Evolutionary conservation across 2,797 vertebrate genomes (phyloP).

Genomic region (Dermochelys coriacea): DNA sequence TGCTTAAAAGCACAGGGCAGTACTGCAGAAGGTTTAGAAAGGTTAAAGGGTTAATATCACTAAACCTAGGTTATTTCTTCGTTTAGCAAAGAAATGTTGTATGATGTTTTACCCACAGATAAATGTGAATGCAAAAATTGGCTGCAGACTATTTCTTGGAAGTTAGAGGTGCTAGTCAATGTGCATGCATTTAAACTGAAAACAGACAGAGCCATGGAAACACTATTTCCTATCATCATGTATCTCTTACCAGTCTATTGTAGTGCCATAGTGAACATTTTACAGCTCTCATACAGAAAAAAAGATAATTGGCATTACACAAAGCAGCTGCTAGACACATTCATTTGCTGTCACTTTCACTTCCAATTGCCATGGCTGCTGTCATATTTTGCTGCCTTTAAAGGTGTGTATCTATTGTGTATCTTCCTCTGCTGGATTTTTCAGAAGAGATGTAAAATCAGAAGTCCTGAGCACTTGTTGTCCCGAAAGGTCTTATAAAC

Average conservation of each 20-base stretch:
- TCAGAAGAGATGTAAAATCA: neutral
- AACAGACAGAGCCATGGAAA: neutral
- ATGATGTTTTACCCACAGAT: neutral
- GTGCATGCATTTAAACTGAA: neutral
- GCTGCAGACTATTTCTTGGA: neutral
- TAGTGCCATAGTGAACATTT: slow-evolving; percentile 7
- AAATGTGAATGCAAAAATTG: neutral
- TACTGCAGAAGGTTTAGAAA: neutral
- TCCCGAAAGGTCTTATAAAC: neutral
- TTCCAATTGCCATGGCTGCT: neutral
- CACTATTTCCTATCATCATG: neutral
- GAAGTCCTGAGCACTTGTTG: fast-evolving
- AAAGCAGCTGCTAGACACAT: neutral
- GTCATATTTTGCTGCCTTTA: neutral
- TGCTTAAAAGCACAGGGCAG: neutral
- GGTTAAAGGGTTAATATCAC: neutral
- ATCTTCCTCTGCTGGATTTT: neutral
- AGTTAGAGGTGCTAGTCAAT: neutral
- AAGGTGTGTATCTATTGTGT: neutral
- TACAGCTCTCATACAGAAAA: neutral
- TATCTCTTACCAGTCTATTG: neutral
- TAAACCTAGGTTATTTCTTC: neutral
- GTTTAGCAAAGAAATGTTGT: neutral
- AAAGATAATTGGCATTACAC: neutral
- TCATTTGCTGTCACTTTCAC: slow-evolving; percentile 31